Evolutionary conservation across 2,113 vertebrate genomes (phyloP).

Genomic region (Leptocoma aspasia): DNA sequence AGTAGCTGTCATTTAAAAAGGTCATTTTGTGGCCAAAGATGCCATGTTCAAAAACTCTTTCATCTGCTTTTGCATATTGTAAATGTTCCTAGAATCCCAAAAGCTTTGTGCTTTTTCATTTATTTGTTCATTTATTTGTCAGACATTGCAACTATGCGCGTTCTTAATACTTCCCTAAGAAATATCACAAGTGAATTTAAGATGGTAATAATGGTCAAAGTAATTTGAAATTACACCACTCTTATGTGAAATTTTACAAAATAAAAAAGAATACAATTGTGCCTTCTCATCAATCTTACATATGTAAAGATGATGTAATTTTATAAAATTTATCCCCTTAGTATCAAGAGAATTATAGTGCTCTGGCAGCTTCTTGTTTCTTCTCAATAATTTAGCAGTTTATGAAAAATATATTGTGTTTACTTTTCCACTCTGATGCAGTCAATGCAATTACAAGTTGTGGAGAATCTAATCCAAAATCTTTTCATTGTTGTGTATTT

Average conservation of each 20-base stretch:
- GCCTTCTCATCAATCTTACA: not conserved
- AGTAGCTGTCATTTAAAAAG: not conserved
- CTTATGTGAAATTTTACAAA: not conserved
- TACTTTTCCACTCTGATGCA: not conserved
- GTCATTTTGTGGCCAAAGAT: not conserved
- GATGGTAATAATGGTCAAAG: not conserved
- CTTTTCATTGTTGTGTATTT: not conserved
- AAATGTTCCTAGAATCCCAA: not conserved
- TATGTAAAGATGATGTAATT: not conserved
- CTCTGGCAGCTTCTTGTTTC: conserved; percentile 1
- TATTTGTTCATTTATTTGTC: not conserved
- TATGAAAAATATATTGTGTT: conserved; percentile 39
- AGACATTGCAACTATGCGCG: not conserved
- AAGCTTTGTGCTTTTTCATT: not conserved
- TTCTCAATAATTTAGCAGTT: conserved; percentile 46
- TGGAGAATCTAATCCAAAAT: not conserved
- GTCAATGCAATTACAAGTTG: not conserved
- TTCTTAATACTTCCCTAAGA: too few species aligned
- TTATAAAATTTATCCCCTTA: not conserved
- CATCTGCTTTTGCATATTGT: not conserved
- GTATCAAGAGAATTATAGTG: not conserved
- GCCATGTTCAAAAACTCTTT: not conserved
- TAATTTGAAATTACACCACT: not conserved
- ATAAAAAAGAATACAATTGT: not conserved
- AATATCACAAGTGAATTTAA: not conserved